These are phyloP conservation scores for Turritopsis rubra DNA, from an alignment of 30 jellyfish, hydroid and myxozoan species.

Conservation along the genomic window DNA sequence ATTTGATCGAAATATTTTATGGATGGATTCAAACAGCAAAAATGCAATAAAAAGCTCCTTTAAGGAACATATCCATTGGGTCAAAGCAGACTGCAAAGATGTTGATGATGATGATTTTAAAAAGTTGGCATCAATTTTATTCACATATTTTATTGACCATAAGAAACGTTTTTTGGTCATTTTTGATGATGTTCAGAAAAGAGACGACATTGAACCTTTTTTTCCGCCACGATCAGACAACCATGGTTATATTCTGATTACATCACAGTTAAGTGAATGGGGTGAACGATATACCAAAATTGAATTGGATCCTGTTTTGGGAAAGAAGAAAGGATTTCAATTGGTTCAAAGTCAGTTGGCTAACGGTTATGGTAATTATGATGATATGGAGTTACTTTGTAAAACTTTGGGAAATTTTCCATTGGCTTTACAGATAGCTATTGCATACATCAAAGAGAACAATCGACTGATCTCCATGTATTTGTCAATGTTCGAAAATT, in stretches of 20 bases:
- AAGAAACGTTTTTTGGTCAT: slow-evolving; percentile 22
- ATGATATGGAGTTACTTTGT: slow-evolving; percentile 29
- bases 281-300: slow-evolving; percentile 22
- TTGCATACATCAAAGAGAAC: slow-evolving; percentile 36
- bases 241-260: slow-evolving; percentile 22
- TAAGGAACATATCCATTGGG: slow-evolving; percentile 21
- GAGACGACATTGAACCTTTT: slow-evolving; percentile 24
- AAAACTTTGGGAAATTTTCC: slow-evolving; percentile 41
- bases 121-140: slow-evolving; percentile 2
- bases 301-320: slow-evolving; percentile 18
- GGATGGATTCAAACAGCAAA: slow-evolving; percentile 43
- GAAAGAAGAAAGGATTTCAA: slow-evolving; percentile 16
- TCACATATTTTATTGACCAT: slow-evolving; percentile 20
- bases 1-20: slow-evolving; percentile 35
- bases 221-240: slow-evolving; percentile 17
- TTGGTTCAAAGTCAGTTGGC: slow-evolving; percentile 13
- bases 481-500: background rate
- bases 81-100: slow-evolving; percentile 14
- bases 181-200: slow-evolving; percentile 31
- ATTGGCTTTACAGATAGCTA: slow-evolving; percentile 51
- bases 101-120: background rate
- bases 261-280: slow-evolving; percentile 45
- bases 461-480: background rate
- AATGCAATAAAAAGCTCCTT: slow-evolving; percentile 28
- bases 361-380: background rate